Evolutionary conservation across 1,140 invertebrate species (phyloP), one percentile per base, ranked within the genome.

Genomic region (Drosophila malerkotliana): DNA sequence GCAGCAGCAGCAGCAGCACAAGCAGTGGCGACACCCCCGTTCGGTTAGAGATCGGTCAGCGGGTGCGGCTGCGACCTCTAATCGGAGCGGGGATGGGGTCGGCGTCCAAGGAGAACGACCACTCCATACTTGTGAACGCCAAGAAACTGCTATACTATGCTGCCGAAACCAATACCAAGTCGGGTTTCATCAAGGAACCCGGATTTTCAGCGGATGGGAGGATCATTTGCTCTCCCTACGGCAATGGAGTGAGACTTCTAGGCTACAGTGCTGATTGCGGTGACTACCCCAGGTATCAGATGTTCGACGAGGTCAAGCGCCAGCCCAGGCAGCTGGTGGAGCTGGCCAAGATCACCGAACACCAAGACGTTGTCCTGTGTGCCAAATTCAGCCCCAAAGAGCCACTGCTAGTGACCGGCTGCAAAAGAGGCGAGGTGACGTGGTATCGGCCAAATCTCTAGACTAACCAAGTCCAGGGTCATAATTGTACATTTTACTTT

Each of bases 311-410:
- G 92, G 91, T 73, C 75, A 91, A 91, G 48, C 51, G 75, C 1
- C 72, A 37, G 15, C 90, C 90, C 0, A 91, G 91, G 72, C 93
- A 92, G 76, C 93, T 90, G 72, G 93, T 79, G 72, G 94, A 97
- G 88, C 83, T 98, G 21, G 94, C 94, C 1, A 94, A 94, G 6
- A 95, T 94, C 72, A 93, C 95, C 53, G 95, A 95, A 76, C 97
- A 98, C 87, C 92, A 94, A 21, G 96, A 97, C 81, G 95, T 96
- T 54, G 97, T 98, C n/a, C 94, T 98, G 18, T 96, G 97, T 90
- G 97, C 97, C 55, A 97, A 97, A 92, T 98, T 98, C 92, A 98
- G 96, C 55, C 97, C 97, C 0, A 94, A 93, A 5, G 96, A 98
- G 89, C 96, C 95, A 83, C 92, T 97, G 62, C 93, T 98, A 5